A percentile compares a stretch with the other conserved stretches of the same genome.
Evolutionary conservation across 2,888 invertebrate species (phyloP).

Genomic region (Branchipolynoe longqiensis): DNA sequence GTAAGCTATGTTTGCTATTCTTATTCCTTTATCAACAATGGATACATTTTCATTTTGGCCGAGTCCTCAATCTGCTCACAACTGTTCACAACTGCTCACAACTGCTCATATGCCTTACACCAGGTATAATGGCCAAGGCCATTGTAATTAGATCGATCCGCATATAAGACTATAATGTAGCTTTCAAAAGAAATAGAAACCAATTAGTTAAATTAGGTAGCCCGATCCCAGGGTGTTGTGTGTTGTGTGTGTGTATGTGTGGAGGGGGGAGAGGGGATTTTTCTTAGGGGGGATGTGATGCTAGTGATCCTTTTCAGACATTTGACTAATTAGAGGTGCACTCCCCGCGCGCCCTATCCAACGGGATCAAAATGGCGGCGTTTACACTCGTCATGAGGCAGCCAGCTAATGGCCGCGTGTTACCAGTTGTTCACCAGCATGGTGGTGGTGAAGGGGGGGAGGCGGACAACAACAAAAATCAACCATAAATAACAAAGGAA

Average conservation of each 20-base stretch:
- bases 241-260: too few relatives aligned
- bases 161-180: slow-evolving; percentile 42
- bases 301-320: slow-evolving; percentile 33
- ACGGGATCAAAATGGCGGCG: slow-evolving; percentile 34
- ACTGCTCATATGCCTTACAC: slow-evolving; percentile 28
- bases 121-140: slow-evolving; percentile 13
- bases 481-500: too few relatives aligned
- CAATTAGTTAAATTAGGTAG: slow-evolving; percentile 58
- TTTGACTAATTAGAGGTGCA: slow-evolving; percentile 43
- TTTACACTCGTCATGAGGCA: slow-evolving; percentile 54
- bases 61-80: too few relatives aligned
- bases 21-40: too few relatives aligned
- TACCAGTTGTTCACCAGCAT: too few relatives aligned
- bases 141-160: slow-evolving; percentile 54
- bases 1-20: too few relatives aligned
- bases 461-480: too few relatives aligned
- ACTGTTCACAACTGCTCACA: not conserved
- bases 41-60: too few relatives aligned
- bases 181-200: slow-evolving; percentile 55
- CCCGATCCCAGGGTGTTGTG: too few relatives aligned
- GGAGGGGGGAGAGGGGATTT: not conserved
- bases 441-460: too few relatives aligned
- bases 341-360: not conserved
- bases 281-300: slow-evolving; percentile 21
- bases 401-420: not conserved